These are phyloP conservation scores for Morinoia aosen DNA, from an alignment of 2,888 invertebrate species.

Conservation along the genomic window DNA sequence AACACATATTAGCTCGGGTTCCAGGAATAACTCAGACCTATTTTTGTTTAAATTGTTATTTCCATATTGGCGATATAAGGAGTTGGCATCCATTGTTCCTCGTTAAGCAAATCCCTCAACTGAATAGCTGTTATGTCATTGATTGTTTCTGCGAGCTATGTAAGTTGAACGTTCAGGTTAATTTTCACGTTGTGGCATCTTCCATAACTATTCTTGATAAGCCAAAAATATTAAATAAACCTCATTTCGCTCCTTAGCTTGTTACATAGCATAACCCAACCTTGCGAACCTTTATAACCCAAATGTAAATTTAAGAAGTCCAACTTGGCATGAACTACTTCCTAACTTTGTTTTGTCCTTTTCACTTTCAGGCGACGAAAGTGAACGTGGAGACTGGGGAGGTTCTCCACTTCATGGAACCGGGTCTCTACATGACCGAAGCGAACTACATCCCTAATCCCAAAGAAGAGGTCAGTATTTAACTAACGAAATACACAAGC, in stretches of 20 bases:
- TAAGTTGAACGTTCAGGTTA: too few species aligned
- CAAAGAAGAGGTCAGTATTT: neutral
- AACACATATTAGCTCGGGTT: too few species aligned
- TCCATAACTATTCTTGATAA: neutral
- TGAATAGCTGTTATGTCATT: too few species aligned
- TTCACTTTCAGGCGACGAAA: neutral
- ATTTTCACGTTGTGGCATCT: neutral
- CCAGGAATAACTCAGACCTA: too few species aligned
- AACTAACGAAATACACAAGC: too few species aligned
- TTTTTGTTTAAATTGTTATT: too few species aligned
- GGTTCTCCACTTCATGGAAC: neutral
- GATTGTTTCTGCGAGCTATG: too few species aligned
- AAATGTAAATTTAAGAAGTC: neutral
- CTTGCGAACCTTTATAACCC: neutral
- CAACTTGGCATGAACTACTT: neutral
- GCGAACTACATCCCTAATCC: neutral
- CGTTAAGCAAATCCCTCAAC: too few species aligned
- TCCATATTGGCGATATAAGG: too few species aligned
- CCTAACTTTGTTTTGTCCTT: neutral
- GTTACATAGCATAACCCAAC: neutral
- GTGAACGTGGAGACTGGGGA: conserved; percentile 1
- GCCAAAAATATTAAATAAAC: neutral
- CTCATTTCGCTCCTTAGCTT: neutral
- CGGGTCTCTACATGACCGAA: neutral
- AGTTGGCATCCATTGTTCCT: too few species aligned